Conservation (phyloP, 2,888 invertebrate species). For the Gnatocerus cornutus region DNA sequence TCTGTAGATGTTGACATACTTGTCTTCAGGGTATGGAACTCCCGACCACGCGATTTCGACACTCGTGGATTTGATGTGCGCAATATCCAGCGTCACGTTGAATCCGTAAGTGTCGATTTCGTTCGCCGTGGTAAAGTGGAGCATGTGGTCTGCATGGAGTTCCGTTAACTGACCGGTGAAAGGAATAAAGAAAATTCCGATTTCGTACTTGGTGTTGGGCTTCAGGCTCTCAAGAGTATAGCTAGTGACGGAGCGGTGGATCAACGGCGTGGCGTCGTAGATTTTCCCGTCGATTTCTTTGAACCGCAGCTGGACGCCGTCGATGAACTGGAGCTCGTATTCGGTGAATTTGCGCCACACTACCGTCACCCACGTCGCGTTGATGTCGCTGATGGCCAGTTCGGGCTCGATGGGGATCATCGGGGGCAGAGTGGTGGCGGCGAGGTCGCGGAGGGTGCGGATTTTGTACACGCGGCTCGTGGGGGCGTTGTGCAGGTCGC, state of each 20-base stretch:
- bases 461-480: conserved; percentile 85
- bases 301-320: conserved; percentile 90
- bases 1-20: conserved; percentile 91
- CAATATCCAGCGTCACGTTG: conserved; percentile 84
- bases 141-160: conserved; percentile 80
- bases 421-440: conserved; percentile 74
- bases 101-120: conserved; percentile 88
- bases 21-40: conserved; percentile 90
- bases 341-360: conserved; percentile 88
- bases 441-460: conserved; percentile 76
- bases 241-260: conserved; percentile 86
- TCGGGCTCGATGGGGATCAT: conserved; percentile 82
- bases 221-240: conserved; percentile 86
- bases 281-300: conserved; percentile 88
- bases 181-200: conserved; percentile 88
- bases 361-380: conserved; percentile 85
- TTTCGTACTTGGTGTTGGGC: conserved; percentile 86
- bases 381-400: conserved; percentile 81
- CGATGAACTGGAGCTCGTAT: conserved; percentile 87
- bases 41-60: conserved; percentile 89
- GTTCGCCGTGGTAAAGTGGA: conserved; percentile 82
- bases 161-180: conserved; percentile 87
- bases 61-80: conserved; percentile 83
- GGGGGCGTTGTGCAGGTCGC: conserved; percentile 85
- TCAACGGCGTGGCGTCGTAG: conserved; percentile 87